Conservation (phyloP, 2,888 invertebrate species). For the Stegophylla sp. region DNA sequence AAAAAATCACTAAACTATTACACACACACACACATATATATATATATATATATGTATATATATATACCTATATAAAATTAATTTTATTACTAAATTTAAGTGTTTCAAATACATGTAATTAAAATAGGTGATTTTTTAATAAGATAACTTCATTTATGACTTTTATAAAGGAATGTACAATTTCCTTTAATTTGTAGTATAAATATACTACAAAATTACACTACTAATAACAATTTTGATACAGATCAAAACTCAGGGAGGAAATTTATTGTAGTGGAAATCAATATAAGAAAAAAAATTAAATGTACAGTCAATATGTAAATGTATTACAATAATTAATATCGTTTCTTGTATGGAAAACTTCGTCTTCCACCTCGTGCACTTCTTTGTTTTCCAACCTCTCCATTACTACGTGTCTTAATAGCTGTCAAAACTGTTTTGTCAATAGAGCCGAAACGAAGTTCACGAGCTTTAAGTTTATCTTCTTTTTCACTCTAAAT, state of each 20-base stretch:
- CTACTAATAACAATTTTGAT: conserved; percentile 32
- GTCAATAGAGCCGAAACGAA: conserved; percentile 63
- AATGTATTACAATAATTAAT: conserved; percentile 36
- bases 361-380: conserved; percentile 30
- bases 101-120: neutral
- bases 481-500: conserved; percentile 63
- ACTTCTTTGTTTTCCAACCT: conserved; percentile 50
- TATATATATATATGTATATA: no score
- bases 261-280: conserved; percentile 31
- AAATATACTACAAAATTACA: neutral
- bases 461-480: conserved; percentile 65
- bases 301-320: conserved; percentile 41
- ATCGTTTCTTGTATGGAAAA: conserved; percentile 54
- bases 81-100: conserved; percentile 32
- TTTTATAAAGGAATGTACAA: conserved; percentile 38
- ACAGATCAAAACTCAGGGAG: conserved; percentile 27
- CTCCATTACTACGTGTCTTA: conserved; percentile 50
- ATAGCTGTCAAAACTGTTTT: conserved; percentile 46
- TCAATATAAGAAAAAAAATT: conserved; percentile 22
- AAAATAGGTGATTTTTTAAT: conserved; percentile 19
- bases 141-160: neutral
- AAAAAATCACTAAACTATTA: no score
- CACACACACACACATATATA: no score
- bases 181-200: conserved; percentile 25
- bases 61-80: no score